phyloP scores from a whole-genome alignment of 2,113 vertebrate genomes.

The Chloropsis hardwickii region DNA sequence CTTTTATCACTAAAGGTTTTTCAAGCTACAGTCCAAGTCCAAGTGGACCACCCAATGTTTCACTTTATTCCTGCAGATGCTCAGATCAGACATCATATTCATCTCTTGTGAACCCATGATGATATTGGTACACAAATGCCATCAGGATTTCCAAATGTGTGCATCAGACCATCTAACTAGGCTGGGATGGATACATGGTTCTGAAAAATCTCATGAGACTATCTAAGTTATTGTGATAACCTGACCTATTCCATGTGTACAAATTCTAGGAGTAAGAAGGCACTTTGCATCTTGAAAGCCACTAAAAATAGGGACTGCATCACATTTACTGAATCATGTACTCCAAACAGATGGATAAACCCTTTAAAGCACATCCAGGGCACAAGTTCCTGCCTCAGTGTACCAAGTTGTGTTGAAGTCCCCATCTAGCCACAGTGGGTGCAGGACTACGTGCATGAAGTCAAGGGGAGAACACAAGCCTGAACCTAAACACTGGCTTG shows the following conservation, averaged over 20 bases:
- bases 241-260: background rate
- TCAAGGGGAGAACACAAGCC: background rate
- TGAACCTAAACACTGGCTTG: background rate
- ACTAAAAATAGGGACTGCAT: background rate
- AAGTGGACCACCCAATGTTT: background rate
- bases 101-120: background rate
- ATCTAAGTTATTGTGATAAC: background rate
- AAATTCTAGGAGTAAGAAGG: background rate
- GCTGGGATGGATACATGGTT: background rate
- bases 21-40: background rate
- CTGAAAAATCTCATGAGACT: background rate
- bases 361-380: background rate
- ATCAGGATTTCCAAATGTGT: background rate
- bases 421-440: background rate
- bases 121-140: background rate
- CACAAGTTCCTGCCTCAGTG: background rate
- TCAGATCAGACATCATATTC: background rate
- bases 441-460: accelerated
- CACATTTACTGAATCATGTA: background rate
- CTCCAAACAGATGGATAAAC: background rate
- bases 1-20: background rate
- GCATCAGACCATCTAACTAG: background rate
- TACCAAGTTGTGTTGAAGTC: background rate
- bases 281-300: background rate
- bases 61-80: background rate